A percentile compares a stretch with the other conserved stretches of the same genome.
Conservation (phyloP, 1,140 invertebrate species). For the Dreissena rostriformis region DNA sequence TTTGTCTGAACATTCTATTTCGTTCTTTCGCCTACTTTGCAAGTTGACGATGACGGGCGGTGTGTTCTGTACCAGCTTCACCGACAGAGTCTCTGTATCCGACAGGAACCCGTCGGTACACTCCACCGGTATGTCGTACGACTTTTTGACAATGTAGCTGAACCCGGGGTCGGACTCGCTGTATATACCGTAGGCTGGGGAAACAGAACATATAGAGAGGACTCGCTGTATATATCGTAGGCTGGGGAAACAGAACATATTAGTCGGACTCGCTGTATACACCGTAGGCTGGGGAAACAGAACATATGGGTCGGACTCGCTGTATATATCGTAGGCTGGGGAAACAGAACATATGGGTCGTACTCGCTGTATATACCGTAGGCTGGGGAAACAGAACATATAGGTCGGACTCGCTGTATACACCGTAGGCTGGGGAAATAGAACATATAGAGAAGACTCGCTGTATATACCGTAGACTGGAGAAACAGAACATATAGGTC, state of each 20-base stretch:
- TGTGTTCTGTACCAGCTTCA: not conserved
- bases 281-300: not conserved
- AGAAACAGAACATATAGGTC: not conserved
- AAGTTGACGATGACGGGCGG: not conserved
- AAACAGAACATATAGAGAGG: not conserved
- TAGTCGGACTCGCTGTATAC: not conserved
- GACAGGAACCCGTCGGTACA: not conserved
- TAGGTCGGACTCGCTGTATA: not conserved
- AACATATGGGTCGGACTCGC: not conserved
- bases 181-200: slow-evolving; percentile 9
- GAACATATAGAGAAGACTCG: too few relatives aligned
- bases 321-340: slow-evolving; percentile 12
- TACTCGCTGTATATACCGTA: slow-evolving; percentile 8
- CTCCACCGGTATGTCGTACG: not conserved
- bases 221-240: slow-evolving; percentile 5
- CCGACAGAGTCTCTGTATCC: not conserved
- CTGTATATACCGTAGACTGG: slow-evolving; percentile 15
- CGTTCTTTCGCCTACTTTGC: not conserved
- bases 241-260: not conserved
- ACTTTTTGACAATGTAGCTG: not conserved
- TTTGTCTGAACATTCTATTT: too few relatives aligned
- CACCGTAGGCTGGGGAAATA: not conserved
- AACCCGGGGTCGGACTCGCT: slow-evolving; percentile 1
- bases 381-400: not conserved
- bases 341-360: not conserved